phyloP scores from a whole-genome alignment of 2,797 vertebrate genomes.

The Knipowitschia caucasica region DNA sequence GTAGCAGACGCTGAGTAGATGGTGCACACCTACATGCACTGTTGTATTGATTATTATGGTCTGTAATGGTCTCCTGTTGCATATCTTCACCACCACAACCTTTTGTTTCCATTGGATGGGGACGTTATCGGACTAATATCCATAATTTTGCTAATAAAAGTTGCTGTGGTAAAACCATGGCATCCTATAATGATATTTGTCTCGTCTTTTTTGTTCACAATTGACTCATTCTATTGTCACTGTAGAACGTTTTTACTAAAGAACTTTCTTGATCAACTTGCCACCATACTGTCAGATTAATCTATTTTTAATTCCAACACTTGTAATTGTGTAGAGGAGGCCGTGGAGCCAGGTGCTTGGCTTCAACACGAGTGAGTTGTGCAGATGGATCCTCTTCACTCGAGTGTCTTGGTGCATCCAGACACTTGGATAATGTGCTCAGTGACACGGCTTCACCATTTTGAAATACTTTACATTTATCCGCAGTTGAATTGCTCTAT shows the following conservation, averaged over 20 bases:
- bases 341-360: neutral
- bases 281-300: neutral
- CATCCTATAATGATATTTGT: conserved; percentile 55
- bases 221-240: neutral
- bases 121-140: conserved; percentile 74
- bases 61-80: conserved; percentile 66
- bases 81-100: conserved; percentile 48
- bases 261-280: neutral
- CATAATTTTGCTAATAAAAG: conserved; percentile 83
- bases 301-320: neutral
- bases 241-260: neutral
- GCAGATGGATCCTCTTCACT: neutral
- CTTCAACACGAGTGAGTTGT: neutral
- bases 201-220: neutral
- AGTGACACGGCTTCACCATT: neutral
- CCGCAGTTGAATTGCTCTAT: too few relatives aligned
- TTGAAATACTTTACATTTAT: neutral
- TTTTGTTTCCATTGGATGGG: conserved; percentile 70
- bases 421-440: neutral
- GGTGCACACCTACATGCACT: conserved; percentile 42
- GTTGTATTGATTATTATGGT: conserved; percentile 44
- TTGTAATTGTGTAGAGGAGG: neutral
- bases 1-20: conserved; percentile 60
- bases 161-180: conserved; percentile 65
- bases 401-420: neutral